Percentiles rank a stretch among this genome's conserved stretches.
These are phyloP conservation scores for Cyclopterus lumpus DNA, from an alignment of 2,797 vertebrate genomes.

Conservation along the genomic window DNA sequence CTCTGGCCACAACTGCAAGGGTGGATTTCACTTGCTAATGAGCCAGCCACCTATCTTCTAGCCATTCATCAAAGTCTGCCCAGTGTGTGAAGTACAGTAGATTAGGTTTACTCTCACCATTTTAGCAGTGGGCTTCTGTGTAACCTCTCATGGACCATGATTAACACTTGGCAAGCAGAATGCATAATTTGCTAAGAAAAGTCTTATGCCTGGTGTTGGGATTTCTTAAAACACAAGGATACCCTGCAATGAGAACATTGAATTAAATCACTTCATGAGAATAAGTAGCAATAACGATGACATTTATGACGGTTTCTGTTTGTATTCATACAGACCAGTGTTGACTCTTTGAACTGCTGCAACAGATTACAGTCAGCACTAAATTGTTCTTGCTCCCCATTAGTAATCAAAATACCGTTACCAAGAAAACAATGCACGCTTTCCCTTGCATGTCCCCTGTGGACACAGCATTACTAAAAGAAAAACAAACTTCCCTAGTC, in stretches of 20 bases:
- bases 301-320: conserved; percentile 16
- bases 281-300: conserved; percentile 16
- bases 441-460: conserved; percentile 46
- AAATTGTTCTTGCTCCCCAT: conserved; percentile 19
- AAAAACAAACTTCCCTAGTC: conserved; percentile 2
- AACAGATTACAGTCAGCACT: conserved; percentile 36
- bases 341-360: conserved; percentile 31
- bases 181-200: conserved; percentile 4
- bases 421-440: conserved; percentile 17
- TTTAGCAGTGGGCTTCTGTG: conserved; percentile 31
- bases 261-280: conserved; percentile 20
- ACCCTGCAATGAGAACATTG: conserved; percentile 34
- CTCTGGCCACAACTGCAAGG: conserved; percentile 51
- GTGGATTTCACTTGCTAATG: conserved; percentile 78
- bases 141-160: conserved; percentile 42
- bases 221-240: conserved; percentile 1
- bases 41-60: conserved; percentile 60
- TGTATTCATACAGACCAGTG: conserved; percentile 6
- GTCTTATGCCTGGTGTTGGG: not conserved
- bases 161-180: conserved; percentile 36
- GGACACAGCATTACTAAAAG: conserved; percentile 48
- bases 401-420: conserved; percentile 50
- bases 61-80: conserved; percentile 67
- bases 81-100: conserved; percentile 59
- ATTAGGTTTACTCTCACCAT: conserved; percentile 53